Evolutionary conservation across 2,888 invertebrate genomes (phyloP), one percentile per base, ranked within the genome.

Genomic region (Ptilodon capucinus): DNA sequence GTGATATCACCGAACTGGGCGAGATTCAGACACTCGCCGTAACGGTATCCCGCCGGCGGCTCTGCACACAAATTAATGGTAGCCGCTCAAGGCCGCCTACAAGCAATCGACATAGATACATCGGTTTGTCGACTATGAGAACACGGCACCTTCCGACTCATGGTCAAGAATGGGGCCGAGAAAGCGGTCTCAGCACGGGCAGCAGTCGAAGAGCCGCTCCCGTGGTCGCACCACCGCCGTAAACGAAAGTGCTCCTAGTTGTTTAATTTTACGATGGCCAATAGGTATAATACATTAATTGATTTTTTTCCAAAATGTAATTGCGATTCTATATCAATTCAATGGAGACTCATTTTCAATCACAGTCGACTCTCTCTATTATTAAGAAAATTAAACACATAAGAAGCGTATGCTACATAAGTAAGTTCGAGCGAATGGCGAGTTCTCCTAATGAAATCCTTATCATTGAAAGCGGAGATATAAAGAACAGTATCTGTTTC

Each of bases 31-130:
- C 82, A 76, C 78, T 77, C 72, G 71, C 74, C 66, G 68, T 90
- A 90, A 89, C 90, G 89, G 89, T 82, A 89, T 70, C 63, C 64
- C 74, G 79, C 75, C 68, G 82, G 73, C 81, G 79, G 84, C 81
- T 86, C 72, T 81, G 86, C 87, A 88, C 88, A 87, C 89, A 86
- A 88, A 90, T 89, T 88, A 87, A 87, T 87, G 81, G 81, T 79
- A 77, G 81, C 74, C 76, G 86, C 80, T 90, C 90, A 89, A 89
- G 89, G 90, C 89, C 89, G 87, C 87, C 88, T 87, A 83, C 85
- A 81, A 86, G 82, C 84, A 83, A 86, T 88, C 87, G 88, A 88
- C 88, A 89, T 86, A 87, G 86, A 89, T 87, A 88, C 86, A 88
- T 88, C 80, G 77, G 76, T 83, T 84, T 84, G 85, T 82, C 84